Conservation (phyloP, 92 coral and sea anemone species). For the Heteractis magnifica region DNA sequence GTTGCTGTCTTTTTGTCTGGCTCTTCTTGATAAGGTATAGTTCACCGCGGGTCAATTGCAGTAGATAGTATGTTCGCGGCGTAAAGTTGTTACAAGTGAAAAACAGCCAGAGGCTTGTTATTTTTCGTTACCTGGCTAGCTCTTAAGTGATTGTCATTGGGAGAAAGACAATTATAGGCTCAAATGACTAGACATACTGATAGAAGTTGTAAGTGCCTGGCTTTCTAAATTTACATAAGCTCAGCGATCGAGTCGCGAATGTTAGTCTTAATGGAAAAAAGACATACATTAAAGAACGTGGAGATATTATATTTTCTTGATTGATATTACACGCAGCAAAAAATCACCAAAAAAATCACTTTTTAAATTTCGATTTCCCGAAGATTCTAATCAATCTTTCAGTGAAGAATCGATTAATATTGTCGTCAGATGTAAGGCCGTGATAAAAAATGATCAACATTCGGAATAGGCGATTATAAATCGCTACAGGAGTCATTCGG, state of each 20-base stretch:
- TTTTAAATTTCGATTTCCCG: background rate
- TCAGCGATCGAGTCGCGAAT: background rate
- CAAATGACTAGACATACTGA: background rate
- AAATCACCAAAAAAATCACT: background rate
- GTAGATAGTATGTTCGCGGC: background rate
- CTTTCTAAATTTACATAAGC: background rate
- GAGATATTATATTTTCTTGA: background rate
- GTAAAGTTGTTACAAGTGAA: background rate
- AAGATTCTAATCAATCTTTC: background rate
- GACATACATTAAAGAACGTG: background rate
- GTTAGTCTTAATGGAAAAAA: background rate
- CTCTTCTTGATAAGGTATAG: background rate
- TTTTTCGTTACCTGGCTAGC: background rate
- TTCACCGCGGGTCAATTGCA: background rate
- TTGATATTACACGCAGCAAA: background rate
- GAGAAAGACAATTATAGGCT: conserved; percentile 8
- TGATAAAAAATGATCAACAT: background rate
- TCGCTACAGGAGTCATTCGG: background rate
- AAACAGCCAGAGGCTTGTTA: background rate
- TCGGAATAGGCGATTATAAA: background rate
- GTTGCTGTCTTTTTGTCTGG: background rate
- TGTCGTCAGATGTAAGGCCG: background rate
- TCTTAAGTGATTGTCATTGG: conserved; percentile 13
- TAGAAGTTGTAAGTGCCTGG: background rate
- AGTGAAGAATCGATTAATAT: background rate